These are phyloP conservation scores for Tuta absoluta DNA, from an alignment of 2,888 invertebrate genomes.

Conservation along the genomic window DNA sequence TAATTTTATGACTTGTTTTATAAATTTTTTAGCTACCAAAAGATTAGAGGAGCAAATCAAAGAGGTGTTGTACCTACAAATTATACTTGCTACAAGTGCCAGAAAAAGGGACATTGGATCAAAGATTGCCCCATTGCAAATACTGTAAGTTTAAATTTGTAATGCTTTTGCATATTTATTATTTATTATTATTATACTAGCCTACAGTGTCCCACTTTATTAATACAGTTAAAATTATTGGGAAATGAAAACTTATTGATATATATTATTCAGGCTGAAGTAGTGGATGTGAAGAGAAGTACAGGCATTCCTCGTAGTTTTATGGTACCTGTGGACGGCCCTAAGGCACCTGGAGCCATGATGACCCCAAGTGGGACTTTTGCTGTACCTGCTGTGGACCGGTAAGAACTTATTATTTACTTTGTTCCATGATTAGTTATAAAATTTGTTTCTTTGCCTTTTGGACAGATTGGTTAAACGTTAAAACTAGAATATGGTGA, in stretches of 20 bases:
- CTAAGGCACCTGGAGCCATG: constrained; percentile 94
- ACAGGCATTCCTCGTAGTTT: constrained; percentile 99
- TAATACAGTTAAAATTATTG: too few relatives aligned
- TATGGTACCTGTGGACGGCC: constrained; percentile 95
- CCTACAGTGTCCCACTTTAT: too few relatives aligned
- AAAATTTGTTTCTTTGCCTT: constrained; percentile 34
- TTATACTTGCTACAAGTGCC: constrained; percentile 97
- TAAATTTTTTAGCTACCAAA: constrained; percentile 88
- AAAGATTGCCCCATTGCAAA: constrained; percentile 93
- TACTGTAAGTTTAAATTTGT: constrained; percentile 50
- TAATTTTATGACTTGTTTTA: background rate
- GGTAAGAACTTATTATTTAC: constrained; percentile 76
- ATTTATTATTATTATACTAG: too few relatives aligned
- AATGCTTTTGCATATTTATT: background rate
- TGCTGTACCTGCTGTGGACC: constrained; percentile 94
- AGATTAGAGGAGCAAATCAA: constrained; percentile 93
- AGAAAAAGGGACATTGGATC: constrained; percentile 98
- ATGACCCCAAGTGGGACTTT: constrained; percentile 93
- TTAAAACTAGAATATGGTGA: too few relatives aligned
- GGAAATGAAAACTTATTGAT: background rate
- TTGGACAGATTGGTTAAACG: too few relatives aligned
- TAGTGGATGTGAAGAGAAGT: constrained; percentile 92
- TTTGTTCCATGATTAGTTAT: too few relatives aligned
- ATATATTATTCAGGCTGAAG: constrained; percentile 72
- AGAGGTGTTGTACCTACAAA: constrained; percentile 94